Evolutionary conservation across 2,888 invertebrate species (phyloP).

Genomic region (Acleris sparsana): DNA sequence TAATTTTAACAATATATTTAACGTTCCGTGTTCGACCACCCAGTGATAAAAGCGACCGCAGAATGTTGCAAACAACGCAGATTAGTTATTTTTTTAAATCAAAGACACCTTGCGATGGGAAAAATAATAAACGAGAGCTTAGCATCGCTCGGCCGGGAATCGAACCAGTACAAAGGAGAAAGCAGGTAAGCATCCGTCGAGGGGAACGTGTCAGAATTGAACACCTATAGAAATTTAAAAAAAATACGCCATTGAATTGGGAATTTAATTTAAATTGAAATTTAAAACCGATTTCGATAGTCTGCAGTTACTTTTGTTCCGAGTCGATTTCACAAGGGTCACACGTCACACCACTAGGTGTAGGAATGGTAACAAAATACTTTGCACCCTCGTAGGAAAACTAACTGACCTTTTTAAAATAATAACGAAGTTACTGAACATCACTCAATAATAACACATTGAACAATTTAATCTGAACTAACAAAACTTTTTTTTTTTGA

Average conservation of each 20-base stretch:
- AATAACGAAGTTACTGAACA: background rate
- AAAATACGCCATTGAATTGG: background rate
- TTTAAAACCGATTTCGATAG: constrained; percentile 16
- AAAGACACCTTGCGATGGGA: constrained; percentile 55
- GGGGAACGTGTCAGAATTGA: constrained; percentile 27
- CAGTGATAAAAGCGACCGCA: constrained; percentile 38
- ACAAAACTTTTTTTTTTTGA: background rate
- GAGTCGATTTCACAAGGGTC: constrained; percentile 8
- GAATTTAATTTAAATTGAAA: constrained; percentile 22
- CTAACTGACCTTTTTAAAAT: background rate
- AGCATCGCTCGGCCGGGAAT: constrained; percentile 45
- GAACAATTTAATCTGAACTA: background rate
- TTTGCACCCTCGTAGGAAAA: background rate
- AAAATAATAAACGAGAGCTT: too few relatives aligned
- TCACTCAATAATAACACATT: too few relatives aligned
- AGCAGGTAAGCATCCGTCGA: constrained; percentile 47
- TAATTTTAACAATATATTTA: background rate
- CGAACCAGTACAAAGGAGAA: constrained; percentile 45
- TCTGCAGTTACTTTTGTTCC: background rate
- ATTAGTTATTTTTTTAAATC: constrained; percentile 25
- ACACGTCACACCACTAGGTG: constrained; percentile 31
- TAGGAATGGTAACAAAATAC: constrained; percentile 20
- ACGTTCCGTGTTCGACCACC: constrained; percentile 29
- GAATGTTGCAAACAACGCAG: constrained; percentile 21
- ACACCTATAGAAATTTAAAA: constrained; percentile 24